These are phyloP conservation scores for Neostethus bicornis DNA, from an alignment of 2,797 vertebrate species.

Conservation along the genomic window DNA sequence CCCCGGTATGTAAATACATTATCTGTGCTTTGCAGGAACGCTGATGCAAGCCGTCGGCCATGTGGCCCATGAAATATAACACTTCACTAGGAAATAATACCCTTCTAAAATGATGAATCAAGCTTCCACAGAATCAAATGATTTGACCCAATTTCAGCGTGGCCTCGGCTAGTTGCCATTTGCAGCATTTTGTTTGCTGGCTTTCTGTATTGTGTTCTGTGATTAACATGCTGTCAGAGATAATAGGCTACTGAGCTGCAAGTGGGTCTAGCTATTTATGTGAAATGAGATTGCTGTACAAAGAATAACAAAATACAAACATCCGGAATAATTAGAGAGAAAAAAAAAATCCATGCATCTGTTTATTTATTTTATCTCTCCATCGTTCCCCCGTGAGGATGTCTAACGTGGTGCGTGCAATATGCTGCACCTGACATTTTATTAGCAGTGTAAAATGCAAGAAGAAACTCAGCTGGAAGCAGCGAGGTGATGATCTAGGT, in stretches of 20 bases:
- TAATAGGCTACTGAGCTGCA: slow-evolving; percentile 28
- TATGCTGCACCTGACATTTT: slow-evolving; percentile 42
- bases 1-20: slow-evolving; percentile 1
- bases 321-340: not conserved
- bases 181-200: slow-evolving; percentile 33
- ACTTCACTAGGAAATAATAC: slow-evolving; percentile 12
- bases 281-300: slow-evolving; percentile 11
- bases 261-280: slow-evolving; percentile 34
- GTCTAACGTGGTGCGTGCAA: not conserved
- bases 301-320: slow-evolving; percentile 5
- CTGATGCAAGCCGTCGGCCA: slow-evolving; percentile 1
- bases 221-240: slow-evolving; percentile 42
- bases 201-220: slow-evolving; percentile 34
- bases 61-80: slow-evolving; percentile 6
- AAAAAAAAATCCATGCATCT: not conserved
- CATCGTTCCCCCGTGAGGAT: not conserved
- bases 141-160: slow-evolving; percentile 34
- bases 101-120: slow-evolving; percentile 25
- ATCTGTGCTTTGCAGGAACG: slow-evolving; percentile 12
- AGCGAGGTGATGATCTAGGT: slow-evolving; percentile 61
- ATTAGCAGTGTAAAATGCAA: slow-evolving; percentile 50
- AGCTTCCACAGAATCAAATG: slow-evolving; percentile 20
- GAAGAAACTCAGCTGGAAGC: slow-evolving; percentile 49
- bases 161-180: slow-evolving; percentile 14
- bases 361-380: not conserved